Conservation (phyloP, 2,797 vertebrate species). For the Fundulus diaphanus region DNA sequence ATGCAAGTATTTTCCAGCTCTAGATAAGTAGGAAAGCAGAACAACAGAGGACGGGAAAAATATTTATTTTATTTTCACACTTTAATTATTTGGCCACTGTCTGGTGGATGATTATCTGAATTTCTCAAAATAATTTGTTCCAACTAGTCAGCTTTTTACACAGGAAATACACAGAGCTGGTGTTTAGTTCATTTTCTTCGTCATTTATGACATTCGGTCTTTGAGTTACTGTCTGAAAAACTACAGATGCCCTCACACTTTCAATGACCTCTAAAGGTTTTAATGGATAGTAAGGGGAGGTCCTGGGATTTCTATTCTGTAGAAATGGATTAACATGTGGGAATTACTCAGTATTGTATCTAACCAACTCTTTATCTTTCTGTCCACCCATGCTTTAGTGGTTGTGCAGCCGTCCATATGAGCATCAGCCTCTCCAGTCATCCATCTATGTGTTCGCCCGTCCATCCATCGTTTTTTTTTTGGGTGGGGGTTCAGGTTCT, state of each 20-base stretch:
- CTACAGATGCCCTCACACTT: not conserved
- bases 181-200: not conserved
- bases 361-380: too few relatives aligned
- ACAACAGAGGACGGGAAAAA: not conserved
- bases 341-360: not conserved
- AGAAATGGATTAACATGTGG: not conserved
- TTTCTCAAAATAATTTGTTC: not conserved
- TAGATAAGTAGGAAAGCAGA: not conserved
- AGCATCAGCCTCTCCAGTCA: too few relatives aligned
- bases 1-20: not conserved
- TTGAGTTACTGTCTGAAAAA: not conserved
- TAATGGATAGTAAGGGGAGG: not conserved
- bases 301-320: not conserved
- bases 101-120: not conserved
- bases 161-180: not conserved
- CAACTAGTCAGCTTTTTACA: not conserved
- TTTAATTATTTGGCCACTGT: not conserved
- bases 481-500: not conserved
- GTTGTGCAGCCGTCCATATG: too few relatives aligned
- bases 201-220: not conserved
- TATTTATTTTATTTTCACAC: not conserved
- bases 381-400: too few relatives aligned
- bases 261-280: not conserved
- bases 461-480: not conserved
- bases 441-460: too few relatives aligned